Evolutionary conservation across 2,888 invertebrate species (phyloP).

Genomic region (Tipula lateralis): DNA sequence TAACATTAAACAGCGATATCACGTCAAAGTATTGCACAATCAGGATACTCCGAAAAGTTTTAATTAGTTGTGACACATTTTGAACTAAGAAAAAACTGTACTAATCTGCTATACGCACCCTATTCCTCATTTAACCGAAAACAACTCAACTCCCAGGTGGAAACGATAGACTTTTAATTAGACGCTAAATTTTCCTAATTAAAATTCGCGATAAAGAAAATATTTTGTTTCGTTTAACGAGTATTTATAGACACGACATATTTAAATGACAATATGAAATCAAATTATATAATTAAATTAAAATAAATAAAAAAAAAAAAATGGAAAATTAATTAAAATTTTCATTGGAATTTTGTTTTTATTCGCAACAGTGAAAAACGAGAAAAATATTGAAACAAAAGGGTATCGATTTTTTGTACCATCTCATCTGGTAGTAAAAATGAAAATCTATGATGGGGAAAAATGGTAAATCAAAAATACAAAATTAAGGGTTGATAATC

Average conservation of each 20-base stretch:
- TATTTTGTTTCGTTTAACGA: background rate
- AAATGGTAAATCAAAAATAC: background rate
- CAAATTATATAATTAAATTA: background rate
- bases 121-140: background rate
- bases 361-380: background rate
- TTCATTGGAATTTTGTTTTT: background rate
- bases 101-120: background rate
- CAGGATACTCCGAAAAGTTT: background rate
- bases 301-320: background rate
- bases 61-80: background rate
- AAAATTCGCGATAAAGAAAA: background rate
- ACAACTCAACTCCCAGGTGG: background rate
- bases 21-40: background rate
- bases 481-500: background rate
- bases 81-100: background rate
- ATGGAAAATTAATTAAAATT: background rate
- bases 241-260: background rate
- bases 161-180: background rate
- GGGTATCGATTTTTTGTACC: background rate
- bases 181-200: background rate
- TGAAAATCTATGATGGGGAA: background rate
- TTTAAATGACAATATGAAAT: background rate
- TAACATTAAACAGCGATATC: background rate
- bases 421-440: background rate
- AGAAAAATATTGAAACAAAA: background rate